Percentiles rank a stretch among this genome's conserved stretches.
These are phyloP conservation scores for Columba livia DNA, from an alignment of 2,113 vertebrate genomes.

Conservation along the genomic window DNA sequence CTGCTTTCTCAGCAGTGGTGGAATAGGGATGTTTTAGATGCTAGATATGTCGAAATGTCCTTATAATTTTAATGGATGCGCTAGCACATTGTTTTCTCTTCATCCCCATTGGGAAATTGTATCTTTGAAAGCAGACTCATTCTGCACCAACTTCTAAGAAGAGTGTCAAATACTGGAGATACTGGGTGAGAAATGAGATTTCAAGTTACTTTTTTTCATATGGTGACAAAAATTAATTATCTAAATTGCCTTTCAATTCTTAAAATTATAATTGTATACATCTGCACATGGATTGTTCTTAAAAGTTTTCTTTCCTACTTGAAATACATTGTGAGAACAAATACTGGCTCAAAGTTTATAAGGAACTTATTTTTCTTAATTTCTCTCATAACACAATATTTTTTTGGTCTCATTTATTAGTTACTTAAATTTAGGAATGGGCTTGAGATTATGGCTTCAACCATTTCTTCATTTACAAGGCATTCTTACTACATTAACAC, in stretches of 20 bases:
- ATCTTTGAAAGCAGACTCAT: not conserved
- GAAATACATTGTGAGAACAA: not conserved
- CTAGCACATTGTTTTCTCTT: not conserved
- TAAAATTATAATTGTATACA: not conserved
- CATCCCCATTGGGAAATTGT: not conserved
- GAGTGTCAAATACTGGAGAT: not conserved
- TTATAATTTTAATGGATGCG: not conserved
- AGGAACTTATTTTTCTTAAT: not conserved
- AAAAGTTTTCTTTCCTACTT: not conserved
- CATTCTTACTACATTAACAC: not conserved
- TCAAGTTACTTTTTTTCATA: not conserved
- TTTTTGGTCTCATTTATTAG: not conserved
- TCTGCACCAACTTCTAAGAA: not conserved
- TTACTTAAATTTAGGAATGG: not conserved
- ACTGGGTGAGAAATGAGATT: not conserved
- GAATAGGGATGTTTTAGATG: not conserved
- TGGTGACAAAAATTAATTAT: not conserved
- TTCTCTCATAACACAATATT: not conserved
- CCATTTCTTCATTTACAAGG: not conserved
- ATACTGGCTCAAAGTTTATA: not conserved
- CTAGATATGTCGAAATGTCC: not conserved
- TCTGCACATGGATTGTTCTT: not conserved
- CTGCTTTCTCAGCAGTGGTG: not conserved
- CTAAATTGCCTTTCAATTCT: not conserved
- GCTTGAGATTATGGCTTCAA: not conserved